Evolutionary conservation across 2,797 vertebrate species (phyloP), one percentile per base, ranked within the genome.

Genomic region (Chaetophractus vellerosus): DNA sequence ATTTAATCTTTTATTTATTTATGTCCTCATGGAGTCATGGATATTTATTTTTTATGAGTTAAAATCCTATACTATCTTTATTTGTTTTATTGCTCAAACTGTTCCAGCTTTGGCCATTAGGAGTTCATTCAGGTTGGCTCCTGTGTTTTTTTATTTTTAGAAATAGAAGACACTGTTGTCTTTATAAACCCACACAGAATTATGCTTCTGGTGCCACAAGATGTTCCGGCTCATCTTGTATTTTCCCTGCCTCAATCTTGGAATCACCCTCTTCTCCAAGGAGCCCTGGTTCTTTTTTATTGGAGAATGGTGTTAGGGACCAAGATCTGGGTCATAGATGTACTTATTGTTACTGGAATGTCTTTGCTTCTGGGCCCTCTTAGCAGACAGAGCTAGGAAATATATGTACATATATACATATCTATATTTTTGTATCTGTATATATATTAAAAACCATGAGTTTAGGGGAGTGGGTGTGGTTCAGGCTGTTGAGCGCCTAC

Each of bases 31-130:
- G 15, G n/a, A 72, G 12, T 82, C 31, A 52, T 23, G 75, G 31
- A 26, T 90, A 12, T 66, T 16, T 48, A 66, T 76, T 93, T 76
- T 93, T 74, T 55, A 74, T 68, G n/a, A 11, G 12, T 59, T 86
- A 59, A 92, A 79, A 76, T 76, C 36, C 8, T 66, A 21, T 55
- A 76, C 48, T 63, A 6, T n/a, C 12, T 14, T 33, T 52, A n/a
- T 26, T 64, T 76, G 50, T 82, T 82, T 66, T 88, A 14, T 83
- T 89, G 71, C 52, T 83, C 71, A 69, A 24, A 78, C 83, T 78
- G 10, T 78, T 90, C 52, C 33, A 50, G 4, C 5, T 80, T 57
- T 94, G 57, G 36, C 45, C 24, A 31, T 72, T 28, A 94, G 55
- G 45, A 72, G 24, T 66, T 80, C 38, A 19, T 80, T 86, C 19